Base-by-base conservation (phyloP, 37 sponge, comb jelly and placozoan species). In the Diacarnus erythraeanus region DNA sequence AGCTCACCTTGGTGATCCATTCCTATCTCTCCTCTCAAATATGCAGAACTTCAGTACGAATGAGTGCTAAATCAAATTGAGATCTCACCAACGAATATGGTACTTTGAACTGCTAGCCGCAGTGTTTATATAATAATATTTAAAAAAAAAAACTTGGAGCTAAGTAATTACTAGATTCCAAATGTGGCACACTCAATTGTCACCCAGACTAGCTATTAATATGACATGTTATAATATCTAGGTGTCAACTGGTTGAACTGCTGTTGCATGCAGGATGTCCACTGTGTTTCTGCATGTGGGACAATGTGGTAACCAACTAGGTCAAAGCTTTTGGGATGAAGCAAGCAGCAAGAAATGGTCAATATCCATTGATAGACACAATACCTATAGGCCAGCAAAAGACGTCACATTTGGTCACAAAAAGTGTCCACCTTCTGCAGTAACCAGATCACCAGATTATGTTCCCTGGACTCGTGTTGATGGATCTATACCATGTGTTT, bases 261-360 rank as follows among this genome's bases (percentile, higher is more conserved):
- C 57, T 54, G 57, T 54, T 54, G 18, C 57, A n/a, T n/a, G n/a
- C n/a, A n/a, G n/a, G 18, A 90, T 91, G 91, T 83, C 92, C 29
- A 57, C 84, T 31, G 81, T 87, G 22, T 90, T 84, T 64, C 25
- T 94, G 0, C 75, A 87, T 34, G 66, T 94, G 26, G 94, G 94
- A 33, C 94, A 94, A 61, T 94, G 94, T 72, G 94, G 94, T 1
- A 80, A 80, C 34, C 94, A 94, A 38, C 40, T 94, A 25, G 94
- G 94, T 4, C 59, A 57, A 33, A 29, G 41, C 0, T 94, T 87
- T 57, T 91, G 92, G 91, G 39, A 73, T 25, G 78, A 85, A 39
- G 29, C 74, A 34, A 44, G 68, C 12, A 12, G 51, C 6, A 47
- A 12, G 10, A 47, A 47, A 12, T 47, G 51, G 51, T 47, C n/a